phyloP scores from a whole-genome alignment of 2,113 vertebrate genomes.

The Nothoprocta pentlandii region DNA sequence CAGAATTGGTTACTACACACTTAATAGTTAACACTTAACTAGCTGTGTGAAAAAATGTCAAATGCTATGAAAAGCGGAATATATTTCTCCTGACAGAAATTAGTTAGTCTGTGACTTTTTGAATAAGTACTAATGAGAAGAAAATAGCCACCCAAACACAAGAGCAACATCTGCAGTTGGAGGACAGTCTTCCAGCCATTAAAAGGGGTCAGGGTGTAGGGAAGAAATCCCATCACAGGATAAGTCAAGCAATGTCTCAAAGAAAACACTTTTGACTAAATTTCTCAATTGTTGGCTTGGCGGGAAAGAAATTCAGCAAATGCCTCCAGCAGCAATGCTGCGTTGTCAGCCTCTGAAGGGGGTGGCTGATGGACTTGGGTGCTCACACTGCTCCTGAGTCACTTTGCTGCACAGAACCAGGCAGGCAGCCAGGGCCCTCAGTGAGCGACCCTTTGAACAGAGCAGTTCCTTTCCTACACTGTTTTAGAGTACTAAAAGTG shows the following conservation, averaged over 20 bases:
- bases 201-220: background rate
- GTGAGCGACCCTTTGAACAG: background rate
- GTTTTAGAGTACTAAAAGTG: background rate
- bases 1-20: background rate
- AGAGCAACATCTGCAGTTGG: slow-evolving; percentile 27
- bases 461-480: background rate
- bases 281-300: slow-evolving; percentile 56
- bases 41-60: slow-evolving; percentile 36
- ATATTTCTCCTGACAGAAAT: slow-evolving; percentile 73
- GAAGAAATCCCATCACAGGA: background rate
- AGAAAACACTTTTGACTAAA: slow-evolving; percentile 49
- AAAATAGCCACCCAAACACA: slow-evolving; percentile 42
- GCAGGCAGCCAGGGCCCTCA: background rate
- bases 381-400: background rate
- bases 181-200: slow-evolving; percentile 10
- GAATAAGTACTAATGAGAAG: slow-evolving; percentile 60
- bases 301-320: slow-evolving; percentile 24
- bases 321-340: slow-evolving; percentile 16
- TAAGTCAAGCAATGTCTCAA: slow-evolving; percentile 49
- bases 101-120: slow-evolving; percentile 61
- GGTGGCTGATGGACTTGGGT: slow-evolving; percentile 36
- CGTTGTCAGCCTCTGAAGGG: slow-evolving; percentile 47
- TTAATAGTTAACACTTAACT: slow-evolving; percentile 69
- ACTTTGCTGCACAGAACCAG: background rate
- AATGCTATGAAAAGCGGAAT: slow-evolving; percentile 60